Conservation (phyloP, 2,113 vertebrate species). For the Spizaetus ornatus region DNA sequence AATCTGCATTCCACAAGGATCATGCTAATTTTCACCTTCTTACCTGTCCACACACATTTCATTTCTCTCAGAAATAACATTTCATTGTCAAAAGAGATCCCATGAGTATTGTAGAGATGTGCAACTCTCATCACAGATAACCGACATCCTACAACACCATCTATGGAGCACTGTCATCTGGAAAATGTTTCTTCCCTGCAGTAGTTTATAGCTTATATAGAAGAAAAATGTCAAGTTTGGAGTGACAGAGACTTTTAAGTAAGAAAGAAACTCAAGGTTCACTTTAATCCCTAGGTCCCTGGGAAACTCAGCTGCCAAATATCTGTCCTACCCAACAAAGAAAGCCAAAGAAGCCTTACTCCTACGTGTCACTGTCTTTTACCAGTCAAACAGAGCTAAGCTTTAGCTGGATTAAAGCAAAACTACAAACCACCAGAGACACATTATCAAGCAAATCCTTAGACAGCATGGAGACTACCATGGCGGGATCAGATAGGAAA, state of each 20-base stretch:
- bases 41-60: background rate
- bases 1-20: background rate
- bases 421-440: slow-evolving; percentile 55
- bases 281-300: slow-evolving; percentile 30
- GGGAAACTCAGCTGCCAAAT: slow-evolving; percentile 55
- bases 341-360: slow-evolving; percentile 55
- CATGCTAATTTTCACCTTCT: background rate
- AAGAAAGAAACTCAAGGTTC: slow-evolving; percentile 24
- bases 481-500: slow-evolving; percentile 65
- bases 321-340: slow-evolving; percentile 43
- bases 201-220: slow-evolving; percentile 46
- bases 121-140: background rate
- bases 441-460: slow-evolving; percentile 60
- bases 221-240: slow-evolving; percentile 34
- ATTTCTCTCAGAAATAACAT: background rate
- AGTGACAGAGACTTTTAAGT: slow-evolving; percentile 24
- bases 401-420: slow-evolving; percentile 62
- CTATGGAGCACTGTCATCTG: slow-evolving; percentile 25
- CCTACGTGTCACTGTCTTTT: slow-evolving; percentile 58
- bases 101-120: background rate
- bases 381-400: slow-evolving; percentile 55
- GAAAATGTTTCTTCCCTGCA: slow-evolving; percentile 26
- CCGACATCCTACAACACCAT: background rate
- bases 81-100: background rate
- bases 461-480: slow-evolving; percentile 66